Conservation (phyloP, 2,113 vertebrate species). For the Trinectes maculatus region DNA sequence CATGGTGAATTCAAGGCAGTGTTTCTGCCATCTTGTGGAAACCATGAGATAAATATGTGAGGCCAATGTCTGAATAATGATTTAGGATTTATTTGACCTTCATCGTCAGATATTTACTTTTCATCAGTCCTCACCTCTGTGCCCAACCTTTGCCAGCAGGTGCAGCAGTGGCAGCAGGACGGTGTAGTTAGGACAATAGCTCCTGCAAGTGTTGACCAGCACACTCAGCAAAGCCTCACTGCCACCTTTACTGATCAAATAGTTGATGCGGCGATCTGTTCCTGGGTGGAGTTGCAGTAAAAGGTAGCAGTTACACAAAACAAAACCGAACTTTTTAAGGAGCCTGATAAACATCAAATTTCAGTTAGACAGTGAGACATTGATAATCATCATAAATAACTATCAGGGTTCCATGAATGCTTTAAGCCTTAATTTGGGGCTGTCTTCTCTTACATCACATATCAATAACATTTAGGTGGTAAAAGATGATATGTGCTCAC, state of each 20-base stretch:
- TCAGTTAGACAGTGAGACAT: too few species aligned
- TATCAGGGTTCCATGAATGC: background rate
- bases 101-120: background rate
- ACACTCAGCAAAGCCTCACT: conserved; percentile 89
- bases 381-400: too few species aligned
- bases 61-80: too few species aligned
- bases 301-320: background rate
- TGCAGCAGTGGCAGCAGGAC: conserved; percentile 86
- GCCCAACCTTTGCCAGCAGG: conserved; percentile 89
- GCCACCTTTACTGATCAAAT: conserved; percentile 91
- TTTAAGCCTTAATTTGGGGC: background rate
- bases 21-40: background rate
- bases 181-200: conserved; percentile 70
- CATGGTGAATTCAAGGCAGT: background rate
- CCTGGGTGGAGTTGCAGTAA: conserved; percentile 82
- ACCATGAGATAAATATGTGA: background rate
- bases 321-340: too few species aligned
- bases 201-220: conserved; percentile 72
- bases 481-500: conserved; percentile 73
- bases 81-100: background rate
- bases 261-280: conserved; percentile 86
- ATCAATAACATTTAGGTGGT: background rate
- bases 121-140: conserved; percentile 84
- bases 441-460: background rate
- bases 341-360: too few species aligned